phyloP scores from a whole-genome alignment of 30 jellyfish, hydroid and myxozoan genomes.

The Catostylus mosaicus region DNA sequence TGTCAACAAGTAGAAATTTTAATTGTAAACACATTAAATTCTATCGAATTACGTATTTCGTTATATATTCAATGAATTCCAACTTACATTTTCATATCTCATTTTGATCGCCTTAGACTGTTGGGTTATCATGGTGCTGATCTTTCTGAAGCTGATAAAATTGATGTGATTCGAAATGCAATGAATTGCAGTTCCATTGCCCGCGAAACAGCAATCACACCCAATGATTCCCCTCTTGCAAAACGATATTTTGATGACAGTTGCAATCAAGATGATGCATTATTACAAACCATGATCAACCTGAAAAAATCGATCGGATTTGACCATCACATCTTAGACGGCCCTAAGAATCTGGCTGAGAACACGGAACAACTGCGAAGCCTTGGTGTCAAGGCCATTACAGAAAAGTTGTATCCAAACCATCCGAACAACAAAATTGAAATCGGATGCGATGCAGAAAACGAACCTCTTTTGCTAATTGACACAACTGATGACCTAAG shows the following conservation, averaged over 20 bases:
- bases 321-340: slow-evolving; percentile 19
- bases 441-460: background rate
- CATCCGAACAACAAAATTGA: background rate
- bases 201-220: slow-evolving; percentile 14
- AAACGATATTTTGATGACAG: slow-evolving; percentile 9
- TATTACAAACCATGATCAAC: slow-evolving; percentile 28
- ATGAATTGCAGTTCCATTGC: slow-evolving; percentile 2
- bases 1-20: no score
- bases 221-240: slow-evolving; percentile 18
- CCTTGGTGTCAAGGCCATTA: slow-evolving; percentile 10
- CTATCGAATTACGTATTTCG: no score
- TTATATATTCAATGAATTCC: no score
- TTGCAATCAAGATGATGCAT: slow-evolving; percentile 34
- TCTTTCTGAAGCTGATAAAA: slow-evolving; percentile 28
- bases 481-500: slow-evolving; percentile 21
- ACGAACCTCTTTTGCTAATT: background rate
- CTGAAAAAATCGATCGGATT: slow-evolving; percentile 32
- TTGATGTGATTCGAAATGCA: slow-evolving; percentile 36
- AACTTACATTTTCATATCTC: no score
- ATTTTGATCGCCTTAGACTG: no score
- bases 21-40: no score
- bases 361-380: slow-evolving; percentile 10
- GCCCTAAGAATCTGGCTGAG: slow-evolving; percentile 24
- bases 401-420: slow-evolving; percentile 23
- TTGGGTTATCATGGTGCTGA: slow-evolving; percentile 60